Evolutionary conservation across 2,113 vertebrate species (phyloP).

Genomic region (Mus musculus): DNA sequence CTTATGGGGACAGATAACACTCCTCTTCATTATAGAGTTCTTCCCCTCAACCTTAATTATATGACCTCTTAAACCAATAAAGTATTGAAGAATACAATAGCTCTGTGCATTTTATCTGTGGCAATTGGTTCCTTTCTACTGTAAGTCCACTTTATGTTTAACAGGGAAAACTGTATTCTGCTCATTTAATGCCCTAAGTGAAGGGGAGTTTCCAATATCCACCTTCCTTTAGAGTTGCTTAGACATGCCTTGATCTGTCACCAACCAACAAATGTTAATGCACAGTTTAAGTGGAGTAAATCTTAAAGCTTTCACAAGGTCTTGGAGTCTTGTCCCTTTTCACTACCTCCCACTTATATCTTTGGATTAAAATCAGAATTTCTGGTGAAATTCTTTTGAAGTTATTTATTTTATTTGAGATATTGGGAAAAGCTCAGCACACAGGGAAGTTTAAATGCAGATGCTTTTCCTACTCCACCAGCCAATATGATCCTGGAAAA

Average conservation of each 20-base stretch:
- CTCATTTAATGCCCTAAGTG: conserved; percentile 40
- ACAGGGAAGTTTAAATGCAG: conserved; percentile 52
- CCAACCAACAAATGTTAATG: conserved; percentile 51
- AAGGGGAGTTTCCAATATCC: background rate
- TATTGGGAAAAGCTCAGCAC: conserved; percentile 38
- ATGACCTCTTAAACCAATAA: conserved; percentile 45
- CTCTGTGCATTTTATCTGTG: conserved; percentile 60
- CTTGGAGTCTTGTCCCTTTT: conserved; percentile 70
- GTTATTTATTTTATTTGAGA: conserved; percentile 69
- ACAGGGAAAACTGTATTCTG: conserved; percentile 63
- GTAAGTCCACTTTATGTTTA: conserved; percentile 57
- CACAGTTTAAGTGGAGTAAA: conserved; percentile 59
- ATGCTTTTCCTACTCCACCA: conserved; percentile 25
- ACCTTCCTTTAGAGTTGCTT: conserved; percentile 53
- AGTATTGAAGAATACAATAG: background rate
- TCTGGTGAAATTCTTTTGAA: conserved; percentile 67
- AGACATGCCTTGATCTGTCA: conserved; percentile 74
- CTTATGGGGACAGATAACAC: conserved; percentile 79
- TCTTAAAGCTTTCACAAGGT: conserved; percentile 72
- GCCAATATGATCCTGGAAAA: conserved; percentile 55
- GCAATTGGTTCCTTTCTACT: conserved; percentile 44
- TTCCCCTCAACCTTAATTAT: conserved; percentile 17
- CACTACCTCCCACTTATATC: conserved; percentile 65
- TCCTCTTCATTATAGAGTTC: conserved; percentile 63
- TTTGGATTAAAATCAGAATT: conserved; percentile 73